A percentile compares a stretch with the other conserved stretches of the same genome.
Evolutionary conservation across 2,888 invertebrate species (phyloP).

Genomic region (Nomada lathburiana): DNA sequence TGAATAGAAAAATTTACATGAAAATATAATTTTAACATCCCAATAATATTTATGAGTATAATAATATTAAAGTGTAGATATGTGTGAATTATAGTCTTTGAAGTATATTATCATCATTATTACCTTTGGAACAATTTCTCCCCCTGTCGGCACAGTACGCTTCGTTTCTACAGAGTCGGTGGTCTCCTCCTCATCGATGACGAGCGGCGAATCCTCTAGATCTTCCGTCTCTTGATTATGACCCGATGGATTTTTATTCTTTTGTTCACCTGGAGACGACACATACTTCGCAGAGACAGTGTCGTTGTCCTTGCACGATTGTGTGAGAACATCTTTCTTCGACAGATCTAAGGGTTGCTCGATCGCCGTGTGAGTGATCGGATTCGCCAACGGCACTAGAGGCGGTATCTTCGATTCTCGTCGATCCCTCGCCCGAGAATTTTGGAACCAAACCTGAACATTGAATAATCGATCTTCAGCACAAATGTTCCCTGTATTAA

Average conservation of each 20-base stretch:
- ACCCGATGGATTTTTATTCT: conserved; percentile 68
- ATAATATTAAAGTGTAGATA: too few relatives aligned
- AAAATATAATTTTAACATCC: too few relatives aligned
- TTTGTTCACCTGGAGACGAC: conserved; percentile 76
- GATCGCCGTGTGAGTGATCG: conserved; percentile 73
- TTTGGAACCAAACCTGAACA: conserved; percentile 97
- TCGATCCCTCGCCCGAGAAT: conserved; percentile 95
- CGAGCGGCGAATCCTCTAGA: conserved; percentile 81
- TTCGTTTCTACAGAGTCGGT: conserved; percentile 76
- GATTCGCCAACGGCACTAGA: conserved; percentile 79
- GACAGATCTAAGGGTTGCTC: conserved; percentile 97
- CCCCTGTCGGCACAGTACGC: conserved; percentile 51
- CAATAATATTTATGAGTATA: too few relatives aligned
- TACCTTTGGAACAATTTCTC: conserved; percentile 69
- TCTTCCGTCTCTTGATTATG: conserved; percentile 74
- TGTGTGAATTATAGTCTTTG: too few relatives aligned
- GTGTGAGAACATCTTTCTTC: conserved; percentile 89
- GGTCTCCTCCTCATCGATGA: conserved; percentile 83
- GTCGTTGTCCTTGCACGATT: conserved; percentile 77
- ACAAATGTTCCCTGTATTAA: too few relatives aligned
- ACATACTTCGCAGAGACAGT: conserved; percentile 71
- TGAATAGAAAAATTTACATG: too few relatives aligned
- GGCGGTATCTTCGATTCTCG: conserved; percentile 86
- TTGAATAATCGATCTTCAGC: neutral
- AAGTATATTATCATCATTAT: neutral